phyloP scores from a whole-genome alignment of 2,113 vertebrate genomes.

The Deroptyus accipitrinus region DNA sequence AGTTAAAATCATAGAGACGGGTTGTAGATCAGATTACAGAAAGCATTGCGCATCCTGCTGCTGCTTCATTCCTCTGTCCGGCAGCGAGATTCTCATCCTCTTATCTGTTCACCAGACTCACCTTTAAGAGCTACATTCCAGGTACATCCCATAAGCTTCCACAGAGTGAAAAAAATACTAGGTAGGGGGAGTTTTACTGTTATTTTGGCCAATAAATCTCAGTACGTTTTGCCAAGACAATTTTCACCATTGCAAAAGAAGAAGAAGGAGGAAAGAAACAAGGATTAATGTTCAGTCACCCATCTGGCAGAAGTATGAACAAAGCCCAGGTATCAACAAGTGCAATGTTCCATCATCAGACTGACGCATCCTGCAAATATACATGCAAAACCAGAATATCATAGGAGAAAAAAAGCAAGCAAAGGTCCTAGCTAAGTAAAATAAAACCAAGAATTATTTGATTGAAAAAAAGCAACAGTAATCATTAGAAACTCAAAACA shows the following conservation, averaged over 20 bases:
- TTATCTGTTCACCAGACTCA: neutral
- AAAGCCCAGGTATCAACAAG: neutral
- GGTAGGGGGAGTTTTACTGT: rapidly evolving
- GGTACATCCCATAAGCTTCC: neutral
- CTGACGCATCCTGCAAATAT: neutral
- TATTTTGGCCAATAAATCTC: neutral
- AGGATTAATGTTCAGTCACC: neutral
- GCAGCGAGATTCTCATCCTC: neutral
- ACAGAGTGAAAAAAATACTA: neutral
- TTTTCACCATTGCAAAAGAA: neutral
- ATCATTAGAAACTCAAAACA: neutral
- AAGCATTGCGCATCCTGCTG: neutral
- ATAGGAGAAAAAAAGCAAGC: rapidly evolving
- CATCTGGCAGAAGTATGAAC: neutral
- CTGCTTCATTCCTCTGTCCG: neutral
- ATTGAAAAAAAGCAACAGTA: neutral
- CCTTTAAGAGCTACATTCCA: neutral
- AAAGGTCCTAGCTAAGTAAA: neutral
- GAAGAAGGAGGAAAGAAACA: neutral
- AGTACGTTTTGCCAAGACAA: neutral
- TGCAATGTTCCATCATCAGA: neutral
- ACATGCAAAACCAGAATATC: neutral
- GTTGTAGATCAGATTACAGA: neutral
- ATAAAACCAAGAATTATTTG: neutral
- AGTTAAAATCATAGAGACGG: neutral